phyloP scores from a whole-genome alignment of 2,797 vertebrate genomes.

The Helicolenus hilgendorfi region DNA sequence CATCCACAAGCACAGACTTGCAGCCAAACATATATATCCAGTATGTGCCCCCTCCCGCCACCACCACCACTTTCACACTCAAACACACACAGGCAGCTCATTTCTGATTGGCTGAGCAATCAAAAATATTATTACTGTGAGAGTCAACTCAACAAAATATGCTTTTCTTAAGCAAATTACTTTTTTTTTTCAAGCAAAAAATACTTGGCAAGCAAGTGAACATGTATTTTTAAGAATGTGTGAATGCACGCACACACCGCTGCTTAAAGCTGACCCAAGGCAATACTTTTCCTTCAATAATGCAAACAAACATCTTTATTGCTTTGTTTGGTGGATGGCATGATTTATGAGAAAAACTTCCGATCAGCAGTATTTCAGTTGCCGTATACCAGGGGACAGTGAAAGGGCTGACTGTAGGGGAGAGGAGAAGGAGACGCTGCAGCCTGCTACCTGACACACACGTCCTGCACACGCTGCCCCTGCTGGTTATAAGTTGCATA shows the following conservation, averaged over 20 bases:
- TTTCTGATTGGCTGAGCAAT: conserved; percentile 73
- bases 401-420: conserved; percentile 80
- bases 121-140: conserved; percentile 56
- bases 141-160: conserved; percentile 62
- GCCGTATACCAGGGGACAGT: conserved; percentile 75
- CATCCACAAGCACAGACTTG: conserved; percentile 40
- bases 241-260: conserved; percentile 56
- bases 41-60: neutral
- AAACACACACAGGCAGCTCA: conserved; percentile 21
- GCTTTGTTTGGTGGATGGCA: conserved; percentile 89
- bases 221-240: conserved; percentile 70
- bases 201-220: conserved; percentile 52
- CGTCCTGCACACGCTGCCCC: conserved; percentile 67
- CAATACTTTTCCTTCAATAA: conserved; percentile 81
- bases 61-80: neutral
- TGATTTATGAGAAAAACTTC: conserved; percentile 95
- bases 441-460: conserved; percentile 41
- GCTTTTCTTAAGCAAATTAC: conserved; percentile 64
- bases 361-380: conserved; percentile 93
- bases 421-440: conserved; percentile 56
- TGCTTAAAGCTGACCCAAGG: conserved; percentile 89
- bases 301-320: conserved; percentile 93
- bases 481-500: conserved; percentile 59
- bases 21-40: conserved; percentile 25
- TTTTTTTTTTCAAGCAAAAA: conserved; percentile 46